Percentiles rank a stretch among this genome's conserved stretches.
These are phyloP conservation scores for Phyllostomus hastatus DNA, from an alignment of 2,113 vertebrate genomes.

Conservation along the genomic window DNA sequence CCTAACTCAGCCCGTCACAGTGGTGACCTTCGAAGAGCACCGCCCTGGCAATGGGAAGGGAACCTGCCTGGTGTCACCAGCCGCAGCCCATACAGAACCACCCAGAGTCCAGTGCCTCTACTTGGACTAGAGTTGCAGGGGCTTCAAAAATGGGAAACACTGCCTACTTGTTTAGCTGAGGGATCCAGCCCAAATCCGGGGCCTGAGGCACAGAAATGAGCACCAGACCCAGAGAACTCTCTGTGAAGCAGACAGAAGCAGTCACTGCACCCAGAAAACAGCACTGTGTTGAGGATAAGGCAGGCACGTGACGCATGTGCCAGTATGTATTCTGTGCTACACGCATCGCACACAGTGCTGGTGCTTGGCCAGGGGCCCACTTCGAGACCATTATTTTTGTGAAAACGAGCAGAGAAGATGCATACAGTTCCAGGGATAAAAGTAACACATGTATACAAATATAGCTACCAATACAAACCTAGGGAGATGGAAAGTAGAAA, in stretches of 20 bases:
- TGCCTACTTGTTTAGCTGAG: neutral
- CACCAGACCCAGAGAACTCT: neutral
- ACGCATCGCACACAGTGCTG: neutral
- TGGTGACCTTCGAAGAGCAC: neutral
- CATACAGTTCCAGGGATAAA: neutral
- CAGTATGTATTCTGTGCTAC: neutral
- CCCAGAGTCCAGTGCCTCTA: neutral
- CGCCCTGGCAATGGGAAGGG: neutral
- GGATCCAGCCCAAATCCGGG: neutral
- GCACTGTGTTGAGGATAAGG: neutral
- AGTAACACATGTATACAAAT: neutral
- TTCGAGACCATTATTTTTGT: neutral
- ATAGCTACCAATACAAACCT: neutral
- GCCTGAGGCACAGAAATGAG: slow-evolving; percentile 1
- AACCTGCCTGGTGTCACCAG: neutral
- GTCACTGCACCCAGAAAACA: neutral
- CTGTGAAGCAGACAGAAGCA: neutral
- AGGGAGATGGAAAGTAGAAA: neutral
- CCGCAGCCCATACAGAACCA: neutral
- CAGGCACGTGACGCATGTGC: neutral
- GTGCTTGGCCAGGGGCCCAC: neutral
- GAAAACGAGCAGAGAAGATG: neutral
- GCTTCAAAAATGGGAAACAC: neutral
- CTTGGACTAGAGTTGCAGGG: neutral
- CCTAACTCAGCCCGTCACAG: neutral